A percentile compares a stretch with the other conserved stretches of the same genome.
phyloP scores from a whole-genome alignment of 2,888 invertebrate species.

The Linnaemya tessellans region DNA sequence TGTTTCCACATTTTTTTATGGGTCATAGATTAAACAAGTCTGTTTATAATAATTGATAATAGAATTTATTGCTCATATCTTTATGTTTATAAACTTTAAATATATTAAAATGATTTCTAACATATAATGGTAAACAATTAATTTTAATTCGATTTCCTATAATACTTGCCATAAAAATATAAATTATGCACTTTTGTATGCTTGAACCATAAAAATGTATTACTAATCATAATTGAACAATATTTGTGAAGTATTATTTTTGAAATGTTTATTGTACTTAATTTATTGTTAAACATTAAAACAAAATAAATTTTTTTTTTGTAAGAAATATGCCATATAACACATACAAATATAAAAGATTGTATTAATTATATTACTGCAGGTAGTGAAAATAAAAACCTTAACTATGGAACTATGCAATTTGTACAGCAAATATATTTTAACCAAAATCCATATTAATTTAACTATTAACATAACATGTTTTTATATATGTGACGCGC shows the following conservation, averaged over 20 bases:
- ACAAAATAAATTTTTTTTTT: too few species aligned
- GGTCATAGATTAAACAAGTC: neutral
- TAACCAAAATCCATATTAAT: too few species aligned
- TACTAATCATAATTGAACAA: neutral
- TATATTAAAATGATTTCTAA: neutral
- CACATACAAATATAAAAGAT: neutral
- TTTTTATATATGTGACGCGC: too few species aligned
- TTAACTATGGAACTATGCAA: too few species aligned
- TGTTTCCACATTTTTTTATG: neutral
- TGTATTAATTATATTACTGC: neutral
- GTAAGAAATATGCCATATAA: neutral
- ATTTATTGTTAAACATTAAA: neutral
- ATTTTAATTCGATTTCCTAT: neutral
- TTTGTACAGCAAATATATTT: too few species aligned
- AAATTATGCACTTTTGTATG: neutral
- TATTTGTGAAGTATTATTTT: neutral
- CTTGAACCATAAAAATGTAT: neutral
- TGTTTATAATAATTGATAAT: neutral
- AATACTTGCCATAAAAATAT: neutral
- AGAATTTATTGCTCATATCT: neutral
- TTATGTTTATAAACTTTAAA: neutral
- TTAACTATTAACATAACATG: too few species aligned
- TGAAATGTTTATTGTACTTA: conserved; percentile 2
- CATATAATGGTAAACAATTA: neutral
- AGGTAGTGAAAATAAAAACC: neutral